Conservation (phyloP, 2,113 vertebrate species). For the Oncorhynchus nerka region DNA sequence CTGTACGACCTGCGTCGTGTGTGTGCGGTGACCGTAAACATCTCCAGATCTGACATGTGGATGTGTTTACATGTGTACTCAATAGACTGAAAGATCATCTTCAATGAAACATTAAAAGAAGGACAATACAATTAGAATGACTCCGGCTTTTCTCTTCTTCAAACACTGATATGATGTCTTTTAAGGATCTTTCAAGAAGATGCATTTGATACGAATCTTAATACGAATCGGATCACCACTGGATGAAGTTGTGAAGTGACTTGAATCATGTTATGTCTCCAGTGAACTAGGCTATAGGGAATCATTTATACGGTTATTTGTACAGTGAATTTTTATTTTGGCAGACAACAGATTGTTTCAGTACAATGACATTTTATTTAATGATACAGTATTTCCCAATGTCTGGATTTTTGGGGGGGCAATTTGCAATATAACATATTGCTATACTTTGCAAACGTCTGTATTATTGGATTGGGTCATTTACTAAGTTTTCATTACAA, state of each 20-base stretch:
- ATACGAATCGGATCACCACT: not conserved
- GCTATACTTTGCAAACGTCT: no score
- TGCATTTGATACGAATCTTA: not conserved
- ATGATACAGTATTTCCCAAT: not conserved
- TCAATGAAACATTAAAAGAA: not conserved
- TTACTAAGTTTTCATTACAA: no score
- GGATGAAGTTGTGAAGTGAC: not conserved
- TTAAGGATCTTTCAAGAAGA: conserved; percentile 4
- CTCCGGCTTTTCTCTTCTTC: not conserved
- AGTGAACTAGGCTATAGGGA: not conserved
- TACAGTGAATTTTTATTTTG: not conserved
- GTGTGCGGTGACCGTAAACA: conserved; percentile 51
- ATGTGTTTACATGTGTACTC: conserved; percentile 19
- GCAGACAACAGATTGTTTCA: not conserved
- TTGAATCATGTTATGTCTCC: not conserved
- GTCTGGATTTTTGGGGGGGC: not conserved
- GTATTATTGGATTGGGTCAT: no score
- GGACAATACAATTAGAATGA: not conserved
- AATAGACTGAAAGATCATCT: conserved; percentile 8
- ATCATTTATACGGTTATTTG: not conserved
- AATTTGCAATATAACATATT: not conserved
- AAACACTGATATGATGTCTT: conserved; percentile 8
- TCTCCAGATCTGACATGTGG: conserved; percentile 27
- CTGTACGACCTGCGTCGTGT: conserved; percentile 4
- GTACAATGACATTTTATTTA: not conserved